These are phyloP conservation scores for Zaprionus taronus DNA, from an alignment of 1,140 invertebrate species.

Conservation along the genomic window DNA sequence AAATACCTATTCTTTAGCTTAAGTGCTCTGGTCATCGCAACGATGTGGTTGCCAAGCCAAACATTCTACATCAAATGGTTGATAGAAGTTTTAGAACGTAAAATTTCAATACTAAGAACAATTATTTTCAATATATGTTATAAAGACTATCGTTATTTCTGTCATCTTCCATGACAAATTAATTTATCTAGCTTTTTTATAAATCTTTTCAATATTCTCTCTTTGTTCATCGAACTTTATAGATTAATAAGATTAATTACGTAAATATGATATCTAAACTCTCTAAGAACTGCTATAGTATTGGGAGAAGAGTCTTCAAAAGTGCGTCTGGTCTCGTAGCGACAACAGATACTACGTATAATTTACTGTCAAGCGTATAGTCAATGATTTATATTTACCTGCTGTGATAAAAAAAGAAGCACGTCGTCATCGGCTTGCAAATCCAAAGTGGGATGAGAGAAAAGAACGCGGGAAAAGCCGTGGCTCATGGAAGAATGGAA, in stretches of 20 bases:
- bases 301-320: slow-evolving; percentile 12
- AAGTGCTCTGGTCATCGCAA: slow-evolving; percentile 39
- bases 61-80: not conserved
- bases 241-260: not conserved
- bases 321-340: slow-evolving; percentile 16
- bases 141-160: not conserved
- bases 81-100: not conserved
- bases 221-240: not conserved
- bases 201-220: not conserved
- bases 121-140: not conserved
- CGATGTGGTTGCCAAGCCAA: not conserved
- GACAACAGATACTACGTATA: slow-evolving; percentile 14
- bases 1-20: slow-evolving; percentile 61
- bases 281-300: not conserved
- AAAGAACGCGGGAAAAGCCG: slow-evolving; percentile 31
- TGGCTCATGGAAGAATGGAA: slow-evolving; percentile 32
- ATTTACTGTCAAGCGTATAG: slow-evolving; percentile 68
- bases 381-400: slow-evolving; percentile 67
- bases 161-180: not conserved
- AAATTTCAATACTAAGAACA: not conserved
- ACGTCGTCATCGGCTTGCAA: slow-evolving; percentile 23
- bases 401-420: slow-evolving; percentile 14
- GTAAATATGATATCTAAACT: not conserved
- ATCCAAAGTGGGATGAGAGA: slow-evolving; percentile 23
- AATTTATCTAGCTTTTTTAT: not conserved